phyloP scores from a whole-genome alignment of 2,113 vertebrate species.

The Psophia crepitans region DNA sequence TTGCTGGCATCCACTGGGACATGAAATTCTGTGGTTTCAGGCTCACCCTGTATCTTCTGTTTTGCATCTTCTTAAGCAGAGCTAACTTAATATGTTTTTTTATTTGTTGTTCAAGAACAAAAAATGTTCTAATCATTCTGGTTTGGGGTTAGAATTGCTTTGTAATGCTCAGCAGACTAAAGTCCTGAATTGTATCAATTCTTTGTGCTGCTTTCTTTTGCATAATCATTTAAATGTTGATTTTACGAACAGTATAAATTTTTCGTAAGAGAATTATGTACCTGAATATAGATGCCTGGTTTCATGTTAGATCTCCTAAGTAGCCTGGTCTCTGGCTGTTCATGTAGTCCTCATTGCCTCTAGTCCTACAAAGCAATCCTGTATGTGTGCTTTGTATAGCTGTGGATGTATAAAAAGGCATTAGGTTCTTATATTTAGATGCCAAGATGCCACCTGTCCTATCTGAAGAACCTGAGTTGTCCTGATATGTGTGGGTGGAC shows the following conservation, averaged over 20 bases:
- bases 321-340: not conserved
- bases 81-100: not conserved
- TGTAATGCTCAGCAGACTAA: not conserved
- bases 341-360: not conserved
- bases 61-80: not conserved
- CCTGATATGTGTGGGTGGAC: rapidly evolving
- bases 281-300: not conserved
- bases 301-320: not conserved
- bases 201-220: not conserved
- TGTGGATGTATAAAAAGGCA: not conserved
- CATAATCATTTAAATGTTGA: not conserved
- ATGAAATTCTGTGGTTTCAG: not conserved
- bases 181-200: not conserved
- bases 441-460: not conserved
- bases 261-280: not conserved
- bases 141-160: not conserved
- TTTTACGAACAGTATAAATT: not conserved
- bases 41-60: not conserved
- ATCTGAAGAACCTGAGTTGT: not conserved
- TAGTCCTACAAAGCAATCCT: not conserved
- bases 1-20: not conserved
- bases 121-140: not conserved
- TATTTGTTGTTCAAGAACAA: not conserved
- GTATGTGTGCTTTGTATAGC: not conserved
- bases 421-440: not conserved